Percentiles rank a stretch among this genome's conserved stretches.
These are phyloP conservation scores for Jacana jacana DNA, from an alignment of 2,113 vertebrate species.

Conservation along the genomic window DNA sequence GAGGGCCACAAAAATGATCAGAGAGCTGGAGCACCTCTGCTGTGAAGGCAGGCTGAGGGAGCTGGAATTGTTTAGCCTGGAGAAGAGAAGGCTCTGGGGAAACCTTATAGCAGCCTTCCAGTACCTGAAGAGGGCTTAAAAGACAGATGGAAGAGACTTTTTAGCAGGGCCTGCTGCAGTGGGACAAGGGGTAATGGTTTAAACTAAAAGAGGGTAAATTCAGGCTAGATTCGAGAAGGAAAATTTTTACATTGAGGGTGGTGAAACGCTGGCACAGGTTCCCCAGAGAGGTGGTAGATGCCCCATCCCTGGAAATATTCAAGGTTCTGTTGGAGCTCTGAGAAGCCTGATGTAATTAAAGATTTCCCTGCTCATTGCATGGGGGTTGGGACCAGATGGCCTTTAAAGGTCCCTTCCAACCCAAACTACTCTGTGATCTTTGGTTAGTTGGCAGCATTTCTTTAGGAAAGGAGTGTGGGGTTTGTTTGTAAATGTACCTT, in stretches of 20 bases:
- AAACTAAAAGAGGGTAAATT: neutral
- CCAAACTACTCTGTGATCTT: neutral
- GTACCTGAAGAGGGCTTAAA: neutral
- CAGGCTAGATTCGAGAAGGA: neutral
- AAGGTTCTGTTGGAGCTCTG: neutral
- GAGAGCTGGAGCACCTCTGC: neutral
- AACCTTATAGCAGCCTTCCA: neutral
- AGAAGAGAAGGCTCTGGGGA: neutral
- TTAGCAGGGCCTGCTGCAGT: neutral
- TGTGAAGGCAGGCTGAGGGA: neutral
- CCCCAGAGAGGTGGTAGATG: neutral
- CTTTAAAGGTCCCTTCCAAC: neutral
- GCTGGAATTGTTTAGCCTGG: neutral
- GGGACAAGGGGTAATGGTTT: neutral
- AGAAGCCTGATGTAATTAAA: neutral
- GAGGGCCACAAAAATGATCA: neutral
- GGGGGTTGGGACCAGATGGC: neutral
- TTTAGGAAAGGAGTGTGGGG: neutral
- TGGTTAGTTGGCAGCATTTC: neutral
- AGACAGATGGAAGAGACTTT: neutral
- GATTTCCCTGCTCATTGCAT: neutral
- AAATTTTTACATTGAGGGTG: neutral
- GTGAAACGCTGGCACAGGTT: neutral
- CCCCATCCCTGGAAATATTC: neutral
- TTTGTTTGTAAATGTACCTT: neutral